A percentile compares a stretch with the other conserved stretches of the same genome.
phyloP scores from a whole-genome alignment of 1,140 invertebrate species.

The Choristoneura fumiferana region DNA sequence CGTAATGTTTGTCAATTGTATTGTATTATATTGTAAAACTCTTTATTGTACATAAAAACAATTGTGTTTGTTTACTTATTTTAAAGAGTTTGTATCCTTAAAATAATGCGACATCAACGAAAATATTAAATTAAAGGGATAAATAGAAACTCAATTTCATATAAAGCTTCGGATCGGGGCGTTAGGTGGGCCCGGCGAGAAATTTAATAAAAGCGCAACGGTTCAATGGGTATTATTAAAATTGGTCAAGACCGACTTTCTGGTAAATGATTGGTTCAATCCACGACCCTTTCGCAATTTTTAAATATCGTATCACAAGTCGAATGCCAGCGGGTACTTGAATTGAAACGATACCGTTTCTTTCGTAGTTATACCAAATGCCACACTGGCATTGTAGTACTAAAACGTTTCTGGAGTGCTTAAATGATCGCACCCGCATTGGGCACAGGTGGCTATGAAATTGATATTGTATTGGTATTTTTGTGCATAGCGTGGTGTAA shows the following conservation, averaged over 20 bases:
- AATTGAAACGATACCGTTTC: too few relatives aligned
- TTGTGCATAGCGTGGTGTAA: not conserved
- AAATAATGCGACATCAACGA: not conserved
- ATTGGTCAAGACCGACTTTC: slow-evolving; percentile 19
- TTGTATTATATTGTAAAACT: too few relatives aligned
- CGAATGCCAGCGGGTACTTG: too few relatives aligned
- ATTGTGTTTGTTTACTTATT: too few relatives aligned
- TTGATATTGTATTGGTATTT: slow-evolving; percentile 13
- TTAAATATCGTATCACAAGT: too few relatives aligned
- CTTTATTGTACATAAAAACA: too few relatives aligned
- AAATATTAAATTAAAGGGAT: slow-evolving; percentile 1
- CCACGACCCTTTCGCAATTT: too few relatives aligned
- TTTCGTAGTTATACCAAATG: not conserved
- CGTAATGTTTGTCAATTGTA: too few relatives aligned
- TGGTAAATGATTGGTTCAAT: not conserved
- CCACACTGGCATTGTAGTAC: not conserved
- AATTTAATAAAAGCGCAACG: slow-evolving; percentile 20
- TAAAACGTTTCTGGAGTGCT: too few relatives aligned
- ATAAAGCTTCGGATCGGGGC: slow-evolving; percentile 24
- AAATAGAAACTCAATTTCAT: slow-evolving; percentile 47
- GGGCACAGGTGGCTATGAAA: slow-evolving; percentile 4
- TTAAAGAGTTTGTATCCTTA: too few relatives aligned
- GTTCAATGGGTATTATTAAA: slow-evolving; percentile 40
- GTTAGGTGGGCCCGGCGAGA: slow-evolving; percentile 3
- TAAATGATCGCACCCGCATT: not conserved